Conservation (phyloP, 2,113 vertebrate genomes). For the Trogon melanurus region DNA sequence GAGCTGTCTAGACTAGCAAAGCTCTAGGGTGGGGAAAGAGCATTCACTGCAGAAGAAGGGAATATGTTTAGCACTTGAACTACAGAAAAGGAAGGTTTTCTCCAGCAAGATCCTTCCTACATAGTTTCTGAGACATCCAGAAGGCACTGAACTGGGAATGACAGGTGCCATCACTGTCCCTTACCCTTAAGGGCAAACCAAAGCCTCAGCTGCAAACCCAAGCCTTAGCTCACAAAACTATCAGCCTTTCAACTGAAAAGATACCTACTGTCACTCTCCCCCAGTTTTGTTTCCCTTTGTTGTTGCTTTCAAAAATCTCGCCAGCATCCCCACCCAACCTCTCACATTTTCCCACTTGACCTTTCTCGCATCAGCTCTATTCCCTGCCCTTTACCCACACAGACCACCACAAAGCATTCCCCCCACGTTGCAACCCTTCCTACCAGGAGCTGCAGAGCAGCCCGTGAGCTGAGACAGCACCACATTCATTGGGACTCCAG, state of each 20-base stretch:
- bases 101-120: background rate
- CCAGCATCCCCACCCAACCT: background rate
- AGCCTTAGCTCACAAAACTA: background rate
- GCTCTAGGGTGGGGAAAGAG: background rate
- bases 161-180: background rate
- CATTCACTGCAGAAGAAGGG: background rate
- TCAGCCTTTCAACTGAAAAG: background rate
- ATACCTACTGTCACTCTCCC: background rate
- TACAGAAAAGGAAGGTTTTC: background rate
- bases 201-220: background rate
- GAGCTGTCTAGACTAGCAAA: conserved; percentile 22
- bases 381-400: background rate
- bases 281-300: background rate
- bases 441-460: background rate
- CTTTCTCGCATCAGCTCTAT: background rate
- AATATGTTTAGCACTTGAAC: background rate
- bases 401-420: background rate
- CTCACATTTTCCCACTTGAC: background rate
- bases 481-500: background rate
- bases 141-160: background rate
- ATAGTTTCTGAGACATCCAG: background rate
- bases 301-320: background rate
- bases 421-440: background rate
- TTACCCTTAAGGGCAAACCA: rapidly evolving
- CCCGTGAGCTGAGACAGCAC: background rate